phyloP scores from a whole-genome alignment of 2,797 vertebrate species.

The Notolabrus celidotus region DNA sequence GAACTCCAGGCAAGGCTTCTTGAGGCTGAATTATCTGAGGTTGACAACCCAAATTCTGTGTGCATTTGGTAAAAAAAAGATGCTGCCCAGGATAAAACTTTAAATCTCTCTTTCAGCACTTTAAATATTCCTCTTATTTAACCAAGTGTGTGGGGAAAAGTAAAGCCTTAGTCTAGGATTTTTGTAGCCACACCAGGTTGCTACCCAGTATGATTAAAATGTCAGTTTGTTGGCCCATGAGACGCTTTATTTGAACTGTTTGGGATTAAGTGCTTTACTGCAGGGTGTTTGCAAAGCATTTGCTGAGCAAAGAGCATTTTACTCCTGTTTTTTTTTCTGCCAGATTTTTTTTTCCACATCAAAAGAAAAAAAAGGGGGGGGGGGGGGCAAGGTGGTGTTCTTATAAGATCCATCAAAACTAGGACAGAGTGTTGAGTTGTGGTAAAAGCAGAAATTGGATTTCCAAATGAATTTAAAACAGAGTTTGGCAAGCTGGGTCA shows the following conservation, averaged over 20 bases:
- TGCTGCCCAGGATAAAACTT: slow-evolving; percentile 5
- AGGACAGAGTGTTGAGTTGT: background rate
- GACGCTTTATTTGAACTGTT: slow-evolving; percentile 34
- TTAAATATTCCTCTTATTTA: slow-evolving; percentile 11
- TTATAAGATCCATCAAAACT: slow-evolving; percentile 9
- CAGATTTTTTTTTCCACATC: background rate
- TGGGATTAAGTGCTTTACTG: slow-evolving; percentile 36
- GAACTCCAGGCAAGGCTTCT: slow-evolving; percentile 46
- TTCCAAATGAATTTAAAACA: slow-evolving; percentile 16
- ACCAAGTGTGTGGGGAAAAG: slow-evolving; percentile 8
- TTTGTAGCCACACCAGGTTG: slow-evolving; percentile 13
- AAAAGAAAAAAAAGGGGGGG: slow-evolving; percentile 6
- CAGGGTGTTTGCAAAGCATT: slow-evolving; percentile 37
- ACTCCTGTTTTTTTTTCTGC: slow-evolving; percentile 6
- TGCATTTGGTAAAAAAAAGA: slow-evolving; percentile 17
- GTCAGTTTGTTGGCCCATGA: slow-evolving; percentile 21
- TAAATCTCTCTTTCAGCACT: background rate
- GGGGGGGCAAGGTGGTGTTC: background rate
- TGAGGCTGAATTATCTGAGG: slow-evolving; percentile 45
- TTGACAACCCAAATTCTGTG: slow-evolving; percentile 37
- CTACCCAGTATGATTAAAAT: slow-evolving; percentile 21
- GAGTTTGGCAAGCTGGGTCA: slow-evolving; percentile 1
- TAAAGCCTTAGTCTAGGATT: slow-evolving; percentile 2
- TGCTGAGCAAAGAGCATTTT: slow-evolving; percentile 26
- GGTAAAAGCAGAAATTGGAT: slow-evolving; percentile 8